Conservation (phyloP, 2,797 vertebrate genomes). For the Pelobates cultripes region DNA sequence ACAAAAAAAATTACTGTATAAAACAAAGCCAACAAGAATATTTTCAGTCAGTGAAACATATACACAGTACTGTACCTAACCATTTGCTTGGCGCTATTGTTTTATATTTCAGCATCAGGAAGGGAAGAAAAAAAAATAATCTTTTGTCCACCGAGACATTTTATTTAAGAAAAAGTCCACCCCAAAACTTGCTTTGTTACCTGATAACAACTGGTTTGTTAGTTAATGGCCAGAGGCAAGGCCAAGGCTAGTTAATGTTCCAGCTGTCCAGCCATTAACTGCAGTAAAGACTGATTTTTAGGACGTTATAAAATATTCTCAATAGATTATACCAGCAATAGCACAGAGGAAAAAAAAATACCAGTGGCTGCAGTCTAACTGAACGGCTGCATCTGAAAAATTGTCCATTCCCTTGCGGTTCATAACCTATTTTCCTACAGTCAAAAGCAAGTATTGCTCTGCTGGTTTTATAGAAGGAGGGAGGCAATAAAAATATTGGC, state of each 20-base stretch:
- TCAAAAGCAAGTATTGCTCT: constrained; percentile 83
- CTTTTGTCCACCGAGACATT: constrained; percentile 62
- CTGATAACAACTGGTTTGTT: constrained; percentile 81
- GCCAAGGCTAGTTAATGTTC: constrained; percentile 78
- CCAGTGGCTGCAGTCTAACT: constrained; percentile 75
- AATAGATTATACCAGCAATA: constrained; percentile 83
- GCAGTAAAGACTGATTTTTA: constrained; percentile 81
- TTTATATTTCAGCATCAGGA: constrained; percentile 7
- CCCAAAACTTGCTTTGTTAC: constrained; percentile 72
- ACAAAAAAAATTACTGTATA: too few relatives aligned
- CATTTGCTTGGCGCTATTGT: neutral
- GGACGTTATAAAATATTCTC: constrained; percentile 82
- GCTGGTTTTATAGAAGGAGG: constrained; percentile 79
- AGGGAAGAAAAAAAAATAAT: neutral
- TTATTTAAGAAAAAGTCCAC: constrained; percentile 64
- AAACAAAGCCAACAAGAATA: too few relatives aligned
- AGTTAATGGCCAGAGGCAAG: constrained; percentile 76
- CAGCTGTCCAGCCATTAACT: constrained; percentile 83
- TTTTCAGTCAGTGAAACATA: too few relatives aligned
- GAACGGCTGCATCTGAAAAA: constrained; percentile 82
- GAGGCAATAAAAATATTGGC: constrained; percentile 84
- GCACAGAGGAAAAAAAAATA: constrained; percentile 71
- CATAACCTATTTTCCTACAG: constrained; percentile 83
- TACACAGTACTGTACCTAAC: too few relatives aligned
- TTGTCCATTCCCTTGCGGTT: constrained; percentile 79